Percentiles rank a stretch among this genome's conserved stretches.
These are phyloP conservation scores for Siphamia tubifer DNA, from an alignment of 2,113 vertebrate species.

Conservation along the genomic window DNA sequence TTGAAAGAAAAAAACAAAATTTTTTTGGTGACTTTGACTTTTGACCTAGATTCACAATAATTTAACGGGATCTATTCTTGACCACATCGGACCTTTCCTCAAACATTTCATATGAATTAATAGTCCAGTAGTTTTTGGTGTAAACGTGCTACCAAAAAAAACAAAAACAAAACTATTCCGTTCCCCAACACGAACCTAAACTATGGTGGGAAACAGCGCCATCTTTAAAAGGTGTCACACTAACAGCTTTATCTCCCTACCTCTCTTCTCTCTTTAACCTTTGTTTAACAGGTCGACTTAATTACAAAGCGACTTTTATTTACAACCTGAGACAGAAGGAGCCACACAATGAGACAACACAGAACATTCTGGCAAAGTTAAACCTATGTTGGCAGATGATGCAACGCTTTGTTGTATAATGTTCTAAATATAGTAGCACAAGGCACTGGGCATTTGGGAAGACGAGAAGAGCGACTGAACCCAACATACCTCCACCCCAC, in stretches of 20 bases:
- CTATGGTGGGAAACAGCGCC: not conserved
- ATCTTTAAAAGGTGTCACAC: not conserved
- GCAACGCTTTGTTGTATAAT: slow-evolving; percentile 62
- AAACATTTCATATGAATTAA: no score
- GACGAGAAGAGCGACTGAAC: slow-evolving; percentile 35
- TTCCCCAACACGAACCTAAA: not conserved
- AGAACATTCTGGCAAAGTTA: slow-evolving; percentile 10
- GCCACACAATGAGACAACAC: not conserved
- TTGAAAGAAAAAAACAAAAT: no score
- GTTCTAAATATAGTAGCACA: slow-evolving; percentile 58
- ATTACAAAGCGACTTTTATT: slow-evolving; percentile 15
- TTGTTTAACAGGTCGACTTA: not conserved
- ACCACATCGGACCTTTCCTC: no score
- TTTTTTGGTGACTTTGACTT: no score
- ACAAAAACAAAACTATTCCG: no score
- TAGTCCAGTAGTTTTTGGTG: no score
- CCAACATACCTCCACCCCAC: slow-evolving; percentile 31
- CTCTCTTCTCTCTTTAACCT: slow-evolving; percentile 5
- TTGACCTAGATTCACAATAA: no score
- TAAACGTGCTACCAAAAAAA: no score
- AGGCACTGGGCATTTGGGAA: slow-evolving; percentile 34
- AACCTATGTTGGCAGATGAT: slow-evolving; percentile 41
- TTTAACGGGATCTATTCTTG: no score
- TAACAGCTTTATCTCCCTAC: not conserved
- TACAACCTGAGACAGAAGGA: not conserved